These are phyloP conservation scores for Acrocera orbiculus DNA, from an alignment of 2,888 invertebrate species.

Conservation along the genomic window DNA sequence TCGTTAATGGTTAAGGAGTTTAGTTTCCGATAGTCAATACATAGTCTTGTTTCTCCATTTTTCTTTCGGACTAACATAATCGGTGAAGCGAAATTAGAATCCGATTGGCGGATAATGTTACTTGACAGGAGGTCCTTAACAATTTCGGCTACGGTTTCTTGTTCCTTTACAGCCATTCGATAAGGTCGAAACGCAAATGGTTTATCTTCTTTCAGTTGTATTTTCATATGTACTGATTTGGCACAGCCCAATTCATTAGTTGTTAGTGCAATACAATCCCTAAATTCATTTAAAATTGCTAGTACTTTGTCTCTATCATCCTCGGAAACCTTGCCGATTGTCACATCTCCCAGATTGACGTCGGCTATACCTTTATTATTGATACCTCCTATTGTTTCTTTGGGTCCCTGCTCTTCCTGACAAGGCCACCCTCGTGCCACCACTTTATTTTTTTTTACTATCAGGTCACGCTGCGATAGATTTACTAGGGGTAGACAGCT, in stretches of 20 bases:
- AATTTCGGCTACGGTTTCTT: constrained; percentile 1
- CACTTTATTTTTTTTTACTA: constrained; percentile 1
- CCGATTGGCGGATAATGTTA: not conserved
- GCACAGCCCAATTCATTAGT: not conserved
- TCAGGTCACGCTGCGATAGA: not conserved
- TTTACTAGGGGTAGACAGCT: not conserved
- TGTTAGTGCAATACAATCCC: constrained; percentile 2
- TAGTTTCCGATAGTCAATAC: not conserved
- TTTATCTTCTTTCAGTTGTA: not conserved
- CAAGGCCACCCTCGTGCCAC: not conserved
- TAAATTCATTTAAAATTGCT: not conserved
- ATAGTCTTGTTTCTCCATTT: constrained; percentile 1
- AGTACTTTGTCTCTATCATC: not conserved
- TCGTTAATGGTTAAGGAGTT: not conserved
- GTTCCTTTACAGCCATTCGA: not conserved
- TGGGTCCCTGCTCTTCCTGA: not conserved
- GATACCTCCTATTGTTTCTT: not conserved
- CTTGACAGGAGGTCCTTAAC: not conserved
- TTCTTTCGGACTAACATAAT: not conserved
- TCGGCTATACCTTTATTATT: not conserved
- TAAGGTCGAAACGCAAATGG: constrained; percentile 1
- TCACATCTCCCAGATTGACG: not conserved
- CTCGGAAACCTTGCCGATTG: not conserved
- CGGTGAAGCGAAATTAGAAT: not conserved
- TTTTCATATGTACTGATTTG: not conserved